Base-by-base conservation (phyloP, 1,140 invertebrate genomes). In the Condylostylus longicornis region DNA sequence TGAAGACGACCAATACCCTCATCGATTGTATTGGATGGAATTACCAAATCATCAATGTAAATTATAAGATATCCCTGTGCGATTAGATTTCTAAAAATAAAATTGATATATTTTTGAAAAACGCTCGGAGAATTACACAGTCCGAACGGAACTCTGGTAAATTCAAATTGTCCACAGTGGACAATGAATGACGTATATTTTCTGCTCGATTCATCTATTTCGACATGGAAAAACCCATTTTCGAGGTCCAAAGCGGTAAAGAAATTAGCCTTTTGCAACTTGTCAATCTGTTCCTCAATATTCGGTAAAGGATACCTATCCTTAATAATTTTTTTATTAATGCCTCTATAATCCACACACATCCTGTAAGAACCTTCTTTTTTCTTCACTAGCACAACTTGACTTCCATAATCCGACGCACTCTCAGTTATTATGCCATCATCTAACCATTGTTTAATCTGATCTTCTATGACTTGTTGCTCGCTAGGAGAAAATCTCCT, bases 111-210 rank as follows among this genome's bases (percentile, higher is more conserved):
- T 35, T 47, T 42, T 35, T 55, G 50, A 41, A 52, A 57, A 15
- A 54, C 45, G 2, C 43, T 19, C 1, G 45, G 42, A 0, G 47
- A 48, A 41, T 54, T 58, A 17, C 41, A 42, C 1, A 58, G 34
- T 5, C 56, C 52, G 35, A 58, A 58, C 0, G 54, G 56, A 23
- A 51, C 54, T 61, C 47, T 64, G 69, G 72, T 75, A 28, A 42
- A 42, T 28, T 42, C 40, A 23, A 4, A 42, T 9, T 42, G 40
- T 1, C 35, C 35, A 27, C 18, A 19, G 10, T 30, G 29, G 1
- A 35, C 37, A 6, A 42, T 30, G 13, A 42, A 42, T 5, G 35
- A 7, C 0, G 35, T 42, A 33, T 42, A 42, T 22, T 42, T 42
- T 13, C 22, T 19, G 8, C 33, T 31, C 4, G 28, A 18, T 20